Evolutionary conservation across 1,140 invertebrate species (phyloP).

Genomic region (Magallana angulata): DNA sequence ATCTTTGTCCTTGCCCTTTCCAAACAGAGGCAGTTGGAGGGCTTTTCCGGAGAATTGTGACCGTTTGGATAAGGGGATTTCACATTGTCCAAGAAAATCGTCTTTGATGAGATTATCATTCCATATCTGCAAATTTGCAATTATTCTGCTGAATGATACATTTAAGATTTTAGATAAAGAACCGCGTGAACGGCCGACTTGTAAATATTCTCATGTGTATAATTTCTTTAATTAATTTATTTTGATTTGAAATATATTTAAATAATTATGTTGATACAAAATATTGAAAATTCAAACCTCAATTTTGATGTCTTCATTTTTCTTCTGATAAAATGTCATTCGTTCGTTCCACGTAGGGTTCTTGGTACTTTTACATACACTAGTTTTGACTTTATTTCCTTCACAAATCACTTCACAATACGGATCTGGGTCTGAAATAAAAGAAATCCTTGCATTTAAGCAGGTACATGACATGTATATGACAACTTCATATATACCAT

Average conservation of each 20-base stretch:
- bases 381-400: slow-evolving; percentile 78
- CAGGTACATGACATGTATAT: too few species aligned
- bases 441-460: neutral
- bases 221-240: too few species aligned
- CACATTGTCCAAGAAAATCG: slow-evolving; percentile 65
- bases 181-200: too few species aligned
- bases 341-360: slow-evolving; percentile 81
- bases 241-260: too few species aligned
- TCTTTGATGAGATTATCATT: slow-evolving; percentile 71
- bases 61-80: slow-evolving; percentile 67
- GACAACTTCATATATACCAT: too few species aligned
- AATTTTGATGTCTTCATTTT: slow-evolving; percentile 74
- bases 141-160: too few species aligned
- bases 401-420: slow-evolving; percentile 83
- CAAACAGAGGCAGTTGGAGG: slow-evolving; percentile 64
- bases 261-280: too few species aligned
- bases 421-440: slow-evolving; percentile 78
- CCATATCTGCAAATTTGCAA: slow-evolving; percentile 65
- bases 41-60: slow-evolving; percentile 68
- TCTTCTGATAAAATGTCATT: slow-evolving; percentile 76
- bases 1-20: slow-evolving; percentile 56
- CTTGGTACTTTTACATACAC: slow-evolving; percentile 77
- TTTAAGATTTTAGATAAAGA: too few species aligned
- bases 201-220: too few species aligned
- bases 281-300: slow-evolving; percentile 64